These are phyloP conservation scores for Andricus quercusramuli DNA, from an alignment of 2,888 invertebrate genomes.

Conservation along the genomic window DNA sequence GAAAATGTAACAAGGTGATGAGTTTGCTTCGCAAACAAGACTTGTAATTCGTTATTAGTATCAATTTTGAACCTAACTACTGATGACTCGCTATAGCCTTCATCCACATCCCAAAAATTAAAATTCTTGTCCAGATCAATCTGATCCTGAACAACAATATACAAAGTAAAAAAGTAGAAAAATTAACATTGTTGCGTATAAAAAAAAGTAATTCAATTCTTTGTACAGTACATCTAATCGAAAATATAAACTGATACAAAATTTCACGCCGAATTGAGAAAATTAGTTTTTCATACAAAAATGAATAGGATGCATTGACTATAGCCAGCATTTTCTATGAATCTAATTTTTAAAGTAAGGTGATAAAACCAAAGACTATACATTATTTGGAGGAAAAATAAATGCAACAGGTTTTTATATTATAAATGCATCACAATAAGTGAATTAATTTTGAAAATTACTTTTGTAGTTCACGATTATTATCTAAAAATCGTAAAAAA, in stretches of 20 bases:
- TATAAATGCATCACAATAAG: neutral
- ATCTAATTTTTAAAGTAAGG: slow-evolving; percentile 21
- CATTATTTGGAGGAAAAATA: neutral
- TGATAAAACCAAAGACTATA: slow-evolving; percentile 26
- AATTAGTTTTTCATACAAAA: neutral
- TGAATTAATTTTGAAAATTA: neutral
- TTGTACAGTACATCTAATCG: neutral
- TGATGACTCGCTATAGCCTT: slow-evolving; percentile 33
- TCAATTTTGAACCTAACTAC: slow-evolving; percentile 36
- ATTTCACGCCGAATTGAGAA: neutral
- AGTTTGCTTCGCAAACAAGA: slow-evolving; percentile 26
- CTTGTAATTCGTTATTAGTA: neutral
- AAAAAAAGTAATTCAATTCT: neutral
- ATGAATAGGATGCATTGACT: slow-evolving; percentile 6
- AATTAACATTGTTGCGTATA: neutral
- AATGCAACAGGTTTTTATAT: neutral
- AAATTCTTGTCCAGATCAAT: neutral
- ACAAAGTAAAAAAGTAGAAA: slow-evolving; percentile 9
- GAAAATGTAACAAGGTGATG: slow-evolving; percentile 34
- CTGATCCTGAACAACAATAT: neutral
- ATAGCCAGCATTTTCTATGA: slow-evolving; percentile 24
- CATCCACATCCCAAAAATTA: neutral
- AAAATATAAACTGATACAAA: neutral
- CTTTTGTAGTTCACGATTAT: neutral
- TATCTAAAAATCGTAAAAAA: neutral